Base-by-base conservation (phyloP, 2,888 invertebrate species). In the Papilio demoleus region DNA sequence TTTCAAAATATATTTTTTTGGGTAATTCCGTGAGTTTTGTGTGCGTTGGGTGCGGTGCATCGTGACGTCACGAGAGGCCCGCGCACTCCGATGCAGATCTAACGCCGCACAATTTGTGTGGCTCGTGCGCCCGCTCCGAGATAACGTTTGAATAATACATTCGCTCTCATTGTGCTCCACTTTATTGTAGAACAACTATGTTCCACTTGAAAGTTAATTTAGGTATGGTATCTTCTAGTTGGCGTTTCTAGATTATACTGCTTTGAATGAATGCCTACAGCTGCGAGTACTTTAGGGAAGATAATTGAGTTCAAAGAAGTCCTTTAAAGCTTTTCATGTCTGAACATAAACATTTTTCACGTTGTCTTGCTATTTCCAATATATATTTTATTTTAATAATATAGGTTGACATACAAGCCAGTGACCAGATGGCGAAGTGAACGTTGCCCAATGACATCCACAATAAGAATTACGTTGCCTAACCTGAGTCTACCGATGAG, bases 131-230 rank as follows among this genome's bases (percentile, higher is more conserved):
- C 74, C 79, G 76, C 76, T 77, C 79, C 70, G 74, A 78, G 88
- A 88, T 88, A 87, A 80, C 81, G 80, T 79, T 81, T 86, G 84
- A 85, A 86, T 86, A 86, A 88, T 84, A 84, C 86, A 85, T 82
- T 83, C 79, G 81, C 79, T 85, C 82, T 81, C 81, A 78, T 84
- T 84, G 82, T 85, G 78, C 79, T 78, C 82, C 76, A 81, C 77
- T 85, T 84, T 81, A 80, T 82, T 82, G 79, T 79, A 68, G 65
- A 68, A 68, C 65, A 60, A 31, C 62, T 50, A 58, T 50, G 59
- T 50, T 59, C 47, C 60, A 60, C 31, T 68, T 63, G 60, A 34
- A 50, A 14, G 50, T 34, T 68, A 60, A 68, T 40, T 65, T 65
- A 60, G 27, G 38, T 50, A n/a, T 19, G 40, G n/a, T 63, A 64